Base-by-base conservation (phyloP, 2,113 vertebrate species). In the Anas platyrhynchos region DNA sequence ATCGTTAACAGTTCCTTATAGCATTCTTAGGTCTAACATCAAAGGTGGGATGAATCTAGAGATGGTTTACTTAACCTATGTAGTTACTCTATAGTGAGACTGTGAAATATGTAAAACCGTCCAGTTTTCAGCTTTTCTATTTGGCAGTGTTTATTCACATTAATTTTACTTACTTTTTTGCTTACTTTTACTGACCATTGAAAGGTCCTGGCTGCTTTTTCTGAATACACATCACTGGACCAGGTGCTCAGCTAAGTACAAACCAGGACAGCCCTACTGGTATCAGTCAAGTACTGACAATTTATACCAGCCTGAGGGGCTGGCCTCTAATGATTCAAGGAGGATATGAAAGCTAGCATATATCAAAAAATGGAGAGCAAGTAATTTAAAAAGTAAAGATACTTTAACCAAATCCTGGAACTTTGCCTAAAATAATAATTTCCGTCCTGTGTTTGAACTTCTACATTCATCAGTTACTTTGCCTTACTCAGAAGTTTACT, bases 361-460 rank as follows among this genome's bases (percentile, higher is more conserved):
- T 65, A 20, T 50, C 36, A 81, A 75, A 61, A 88, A 93, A 83
- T 44, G 69, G 52, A 95, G 43, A 88, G 36, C 46, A 88, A 68
- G 56, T 78, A 74, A 83, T 93, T 94, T 68, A 58, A 93, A 86
- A 93, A 75, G 54, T 91, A 56, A 89, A 85, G 52, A 63, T 58
- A 74, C 23, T 89, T 86, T 88, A 90, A 83, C 46, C 16, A 78
- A 88, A 93, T 66, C 43, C 61, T 90, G 85, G 76, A 87, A 88
- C 34, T 88, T 78, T 72, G 58, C 73, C 93, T 93, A 78, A 88
- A 95, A 93, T 81, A 95, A 81, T 88, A 84, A 91, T 83, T 93
- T 75, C 65, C 5, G 29, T 61, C 38, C 77, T 26, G 9, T 54
- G 38, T 84, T 96, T 96, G 69, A 95, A 94, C 73, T 96, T 89